phyloP scores from a whole-genome alignment of 2,888 invertebrate genomes.

The Trachelus tabidus region DNA sequence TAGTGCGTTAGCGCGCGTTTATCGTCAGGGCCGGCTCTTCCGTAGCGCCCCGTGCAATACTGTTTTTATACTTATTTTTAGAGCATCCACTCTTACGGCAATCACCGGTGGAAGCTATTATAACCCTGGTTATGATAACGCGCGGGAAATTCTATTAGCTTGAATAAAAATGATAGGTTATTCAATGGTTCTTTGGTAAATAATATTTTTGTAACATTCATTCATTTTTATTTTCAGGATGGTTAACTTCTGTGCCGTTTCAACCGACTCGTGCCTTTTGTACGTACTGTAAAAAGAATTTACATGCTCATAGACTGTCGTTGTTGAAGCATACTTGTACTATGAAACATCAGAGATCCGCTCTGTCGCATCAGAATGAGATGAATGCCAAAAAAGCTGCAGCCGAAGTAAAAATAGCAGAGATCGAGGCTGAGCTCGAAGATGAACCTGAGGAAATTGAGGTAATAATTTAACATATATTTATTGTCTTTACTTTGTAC shows the following conservation, averaged over 20 bases:
- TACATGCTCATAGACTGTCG: slow-evolving; percentile 72
- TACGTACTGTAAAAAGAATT: slow-evolving; percentile 69
- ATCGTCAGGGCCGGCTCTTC: neutral
- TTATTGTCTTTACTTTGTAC: neutral
- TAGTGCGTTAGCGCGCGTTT: slow-evolving; percentile 2
- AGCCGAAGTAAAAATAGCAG: slow-evolving; percentile 15
- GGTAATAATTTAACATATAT: slow-evolving; percentile 18
- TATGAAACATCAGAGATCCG: slow-evolving; percentile 69
- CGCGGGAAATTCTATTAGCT: neutral
- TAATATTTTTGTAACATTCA: slow-evolving; percentile 9
- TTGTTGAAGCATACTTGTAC: slow-evolving; percentile 72
- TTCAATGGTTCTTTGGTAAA: neutral
- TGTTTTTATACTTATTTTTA: neutral
- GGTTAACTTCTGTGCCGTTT: slow-evolving; percentile 69
- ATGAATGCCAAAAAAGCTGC: slow-evolving; percentile 21
- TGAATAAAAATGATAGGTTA: neutral
- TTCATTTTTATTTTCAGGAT: slow-evolving; percentile 63
- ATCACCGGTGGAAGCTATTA: neutral
- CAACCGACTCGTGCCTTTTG: slow-evolving; percentile 71
- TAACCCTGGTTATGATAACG: neutral
- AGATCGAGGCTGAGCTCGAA: slow-evolving; percentile 19
- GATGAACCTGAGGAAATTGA: slow-evolving; percentile 34
- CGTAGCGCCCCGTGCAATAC: neutral
- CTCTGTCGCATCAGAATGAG: slow-evolving; percentile 43
- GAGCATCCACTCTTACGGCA: neutral